These are phyloP conservation scores for Parazoanthus darwini DNA, from an alignment of 92 coral and sea anemone species.

Conservation along the genomic window DNA sequence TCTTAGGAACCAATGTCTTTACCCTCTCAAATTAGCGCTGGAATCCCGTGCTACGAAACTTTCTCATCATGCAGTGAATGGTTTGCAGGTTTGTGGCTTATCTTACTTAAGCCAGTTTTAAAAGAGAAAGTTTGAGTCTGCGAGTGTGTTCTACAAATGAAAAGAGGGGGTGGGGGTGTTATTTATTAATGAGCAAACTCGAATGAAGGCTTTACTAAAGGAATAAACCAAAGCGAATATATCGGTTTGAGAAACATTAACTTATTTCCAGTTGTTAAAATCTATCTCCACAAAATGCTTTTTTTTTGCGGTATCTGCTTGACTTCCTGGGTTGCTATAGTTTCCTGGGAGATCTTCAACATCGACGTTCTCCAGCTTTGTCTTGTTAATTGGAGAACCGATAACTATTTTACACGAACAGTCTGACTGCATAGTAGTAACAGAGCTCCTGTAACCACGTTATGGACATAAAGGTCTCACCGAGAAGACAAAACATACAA, in stretches of 20 bases:
- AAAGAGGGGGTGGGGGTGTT: constrained; percentile 26
- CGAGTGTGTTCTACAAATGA: constrained; percentile 25
- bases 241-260: constrained; percentile 12
- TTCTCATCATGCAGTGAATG: constrained; percentile 83
- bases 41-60: constrained; percentile 91
- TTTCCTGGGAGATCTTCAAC: constrained; percentile 7
- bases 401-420: background rate
- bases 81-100: constrained; percentile 76
- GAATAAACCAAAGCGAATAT: constrained; percentile 35
- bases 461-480: background rate
- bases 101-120: constrained; percentile 1
- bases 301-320: background rate
- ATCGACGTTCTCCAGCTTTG: background rate
- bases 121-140: constrained; percentile 19
- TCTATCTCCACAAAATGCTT: background rate
- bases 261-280: background rate
- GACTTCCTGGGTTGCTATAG: constrained; percentile 12
- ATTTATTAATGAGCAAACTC: constrained; percentile 56
- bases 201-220: constrained; percentile 35
- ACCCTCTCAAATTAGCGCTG: constrained; percentile 89
- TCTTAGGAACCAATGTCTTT: constrained; percentile 85
- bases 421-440: background rate
- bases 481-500: background rate
- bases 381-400: background rate
- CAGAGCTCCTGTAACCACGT: constrained; percentile 8